Percentiles rank a stretch among this genome's conserved stretches.
These are phyloP conservation scores for Rhizoglyphus robini DNA, from an alignment of 1,140 invertebrate species.

Conservation along the genomic window DNA sequence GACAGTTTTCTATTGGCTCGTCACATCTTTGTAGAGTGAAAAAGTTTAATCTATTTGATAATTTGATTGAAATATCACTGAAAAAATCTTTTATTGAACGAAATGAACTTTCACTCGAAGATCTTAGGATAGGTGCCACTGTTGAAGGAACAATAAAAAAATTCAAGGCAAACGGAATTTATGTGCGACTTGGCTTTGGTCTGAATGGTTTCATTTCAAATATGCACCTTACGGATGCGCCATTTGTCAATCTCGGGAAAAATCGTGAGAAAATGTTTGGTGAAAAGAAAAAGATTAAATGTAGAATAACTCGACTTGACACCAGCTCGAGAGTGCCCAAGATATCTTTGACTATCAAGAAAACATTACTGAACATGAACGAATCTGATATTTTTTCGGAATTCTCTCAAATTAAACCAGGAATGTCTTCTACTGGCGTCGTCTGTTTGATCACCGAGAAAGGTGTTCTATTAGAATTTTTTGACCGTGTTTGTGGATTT, in stretches of 20 bases:
- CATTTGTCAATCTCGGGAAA: constrained; percentile 25
- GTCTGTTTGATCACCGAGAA: constrained; percentile 20
- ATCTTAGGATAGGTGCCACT: constrained; percentile 40
- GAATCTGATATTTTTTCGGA: constrained; percentile 22
- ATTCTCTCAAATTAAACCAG: constrained; percentile 23
- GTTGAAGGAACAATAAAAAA: constrained; percentile 37
- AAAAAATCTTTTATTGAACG: constrained; percentile 35
- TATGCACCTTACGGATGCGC: constrained; percentile 37
- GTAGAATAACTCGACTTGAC: constrained; percentile 29
- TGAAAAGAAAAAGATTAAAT: constrained; percentile 31
- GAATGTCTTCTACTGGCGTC: constrained; percentile 18
- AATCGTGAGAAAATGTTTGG: constrained; percentile 31
- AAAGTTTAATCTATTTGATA: constrained; percentile 19
- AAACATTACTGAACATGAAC: constrained; percentile 18
- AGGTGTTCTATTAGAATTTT: constrained; percentile 23
- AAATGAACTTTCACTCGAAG: constrained; percentile 36
- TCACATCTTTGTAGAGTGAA: constrained; percentile 42
- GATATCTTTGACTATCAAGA: constrained; percentile 21
- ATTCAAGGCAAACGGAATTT: constrained; percentile 33
- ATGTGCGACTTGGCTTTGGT: constrained; percentile 24
- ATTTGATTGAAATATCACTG: constrained; percentile 22
- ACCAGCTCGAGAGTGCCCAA: background rate
- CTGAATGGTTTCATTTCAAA: constrained; percentile 32
- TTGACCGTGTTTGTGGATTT: constrained; percentile 19
- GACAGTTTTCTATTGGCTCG: constrained; percentile 38